A percentile compares a stretch with the other conserved stretches of the same genome.
Conservation (phyloP, 2,797 vertebrate genomes). For the Notolepis coatsorum region DNA sequence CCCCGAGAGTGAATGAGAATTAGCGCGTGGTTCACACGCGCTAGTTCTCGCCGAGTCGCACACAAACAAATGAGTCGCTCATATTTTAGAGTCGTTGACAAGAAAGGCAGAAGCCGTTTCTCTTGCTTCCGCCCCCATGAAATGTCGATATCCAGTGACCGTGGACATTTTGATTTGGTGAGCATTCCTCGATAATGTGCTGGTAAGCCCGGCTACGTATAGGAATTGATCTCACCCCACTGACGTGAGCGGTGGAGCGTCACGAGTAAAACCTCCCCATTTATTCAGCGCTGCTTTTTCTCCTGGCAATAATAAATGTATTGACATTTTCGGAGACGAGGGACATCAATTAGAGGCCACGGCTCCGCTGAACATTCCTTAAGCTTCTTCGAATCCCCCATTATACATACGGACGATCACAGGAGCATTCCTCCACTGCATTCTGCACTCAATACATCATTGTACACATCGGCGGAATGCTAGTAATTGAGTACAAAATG, state of each 20-base stretch:
- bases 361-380: conserved; percentile 51
- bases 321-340: conserved; percentile 57
- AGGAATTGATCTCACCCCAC: conserved; percentile 65
- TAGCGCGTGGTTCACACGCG: conserved; percentile 20
- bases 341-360: conserved; percentile 61
- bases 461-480: too few species aligned
- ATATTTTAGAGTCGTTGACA: conserved; percentile 31
- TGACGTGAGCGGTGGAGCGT: conserved; percentile 53
- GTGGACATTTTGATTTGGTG: conserved; percentile 62
- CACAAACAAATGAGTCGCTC: conserved; percentile 40
- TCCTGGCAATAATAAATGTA: conserved; percentile 58
- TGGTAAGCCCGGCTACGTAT: conserved; percentile 58
- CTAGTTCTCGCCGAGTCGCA: conserved; percentile 6
- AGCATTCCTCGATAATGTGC: conserved; percentile 65
- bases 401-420: conserved; percentile 41
- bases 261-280: conserved; percentile 64
- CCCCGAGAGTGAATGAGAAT: conserved; percentile 23
- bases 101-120: conserved; percentile 16
- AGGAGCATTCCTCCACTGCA: conserved; percentile 13
- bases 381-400: conserved; percentile 48
- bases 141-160: conserved; percentile 60
- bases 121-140: conserved; percentile 30
- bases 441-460: conserved; percentile 48
- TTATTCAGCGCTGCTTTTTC: conserved; percentile 46
- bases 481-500: too few species aligned